These are phyloP conservation scores for Schizothorax lantsangensis DNA, from an alignment of 2,797 vertebrate genomes.

Conservation along the genomic window DNA sequence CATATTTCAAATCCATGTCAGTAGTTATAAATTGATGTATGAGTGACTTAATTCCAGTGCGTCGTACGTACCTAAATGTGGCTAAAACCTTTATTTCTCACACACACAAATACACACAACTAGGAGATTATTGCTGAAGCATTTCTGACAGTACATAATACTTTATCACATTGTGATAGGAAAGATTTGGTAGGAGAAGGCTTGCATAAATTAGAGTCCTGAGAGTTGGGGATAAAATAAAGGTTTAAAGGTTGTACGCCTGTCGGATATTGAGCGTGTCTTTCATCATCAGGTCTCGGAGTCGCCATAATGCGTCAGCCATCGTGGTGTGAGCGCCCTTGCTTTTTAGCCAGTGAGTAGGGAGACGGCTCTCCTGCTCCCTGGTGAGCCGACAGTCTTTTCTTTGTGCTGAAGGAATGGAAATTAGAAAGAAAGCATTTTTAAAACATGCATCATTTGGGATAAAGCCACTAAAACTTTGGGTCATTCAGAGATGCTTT, in stretches of 20 bases:
- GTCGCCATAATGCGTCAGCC: conserved; percentile 95
- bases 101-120: conserved; percentile 69
- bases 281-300: conserved; percentile 95
- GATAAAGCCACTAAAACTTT: neutral
- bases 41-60: conserved; percentile 59
- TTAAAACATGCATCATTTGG: neutral
- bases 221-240: conserved; percentile 69
- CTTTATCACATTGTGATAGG: conserved; percentile 44
- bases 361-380: conserved; percentile 96
- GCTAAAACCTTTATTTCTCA: conserved; percentile 50
- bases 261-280: conserved; percentile 97
- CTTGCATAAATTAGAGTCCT: conserved; percentile 63
- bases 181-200: conserved; percentile 58
- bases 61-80: conserved; percentile 44
- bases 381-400: conserved; percentile 91
- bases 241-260: conserved; percentile 86
- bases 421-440: conserved; percentile 45
- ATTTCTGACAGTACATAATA: conserved; percentile 32
- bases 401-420: conserved; percentile 82
- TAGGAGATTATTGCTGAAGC: conserved; percentile 61
- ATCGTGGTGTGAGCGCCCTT: conserved; percentile 98
- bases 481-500: conserved; percentile 1
- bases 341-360: conserved; percentile 97
- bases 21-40: conserved; percentile 59
- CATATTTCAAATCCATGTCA: conserved; percentile 48